Evolutionary conservation across 1,140 invertebrate species (phyloP).

Genomic region (Drosophila simulans): DNA sequence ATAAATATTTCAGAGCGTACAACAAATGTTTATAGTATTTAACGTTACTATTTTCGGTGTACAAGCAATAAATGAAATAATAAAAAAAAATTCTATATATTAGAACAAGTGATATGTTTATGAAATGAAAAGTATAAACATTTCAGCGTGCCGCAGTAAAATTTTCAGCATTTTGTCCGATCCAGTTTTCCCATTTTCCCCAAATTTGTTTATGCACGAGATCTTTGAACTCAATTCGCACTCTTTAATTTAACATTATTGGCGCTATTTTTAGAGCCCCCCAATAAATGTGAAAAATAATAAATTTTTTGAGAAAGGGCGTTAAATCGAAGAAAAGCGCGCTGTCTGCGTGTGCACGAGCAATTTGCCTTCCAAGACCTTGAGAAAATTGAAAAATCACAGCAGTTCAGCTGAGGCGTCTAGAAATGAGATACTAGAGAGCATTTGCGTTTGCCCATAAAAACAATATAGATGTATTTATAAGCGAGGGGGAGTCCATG

Average conservation of each 20-base stretch:
- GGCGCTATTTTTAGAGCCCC: slow-evolving; percentile 18
- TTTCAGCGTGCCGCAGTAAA: slow-evolving; percentile 8
- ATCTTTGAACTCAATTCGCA: slow-evolving; percentile 45
- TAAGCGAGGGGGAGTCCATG: slow-evolving; percentile 12
- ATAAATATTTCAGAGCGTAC: slow-evolving; percentile 9
- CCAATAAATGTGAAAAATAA: slow-evolving; percentile 24
- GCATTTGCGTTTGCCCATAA: slow-evolving; percentile 67
- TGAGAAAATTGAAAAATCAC: slow-evolving; percentile 74
- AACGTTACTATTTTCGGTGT: slow-evolving; percentile 15
- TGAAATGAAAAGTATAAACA: slow-evolving; percentile 19
- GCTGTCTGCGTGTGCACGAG: slow-evolving; percentile 44
- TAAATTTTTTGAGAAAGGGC: slow-evolving; percentile 34
- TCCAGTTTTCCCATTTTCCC: slow-evolving; percentile 5
- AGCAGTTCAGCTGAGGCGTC: slow-evolving; percentile 37
- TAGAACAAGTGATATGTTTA: slow-evolving; percentile 14
- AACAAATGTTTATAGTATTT: slow-evolving; percentile 13
- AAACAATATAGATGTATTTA: slow-evolving; percentile 64
- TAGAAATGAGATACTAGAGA: slow-evolving; percentile 77
- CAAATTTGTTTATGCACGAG: slow-evolving; percentile 31
- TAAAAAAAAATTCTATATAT: slow-evolving; percentile 18
- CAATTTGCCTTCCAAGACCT: slow-evolving; percentile 69
- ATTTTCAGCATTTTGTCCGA: background rate
- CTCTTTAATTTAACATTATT: slow-evolving; percentile 29
- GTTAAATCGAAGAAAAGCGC: slow-evolving; percentile 33
- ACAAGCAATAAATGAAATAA: slow-evolving; percentile 18